Evolutionary conservation across 2,888 invertebrate genomes (phyloP).

Genomic region (Aphidoletes aphidimyza): DNA sequence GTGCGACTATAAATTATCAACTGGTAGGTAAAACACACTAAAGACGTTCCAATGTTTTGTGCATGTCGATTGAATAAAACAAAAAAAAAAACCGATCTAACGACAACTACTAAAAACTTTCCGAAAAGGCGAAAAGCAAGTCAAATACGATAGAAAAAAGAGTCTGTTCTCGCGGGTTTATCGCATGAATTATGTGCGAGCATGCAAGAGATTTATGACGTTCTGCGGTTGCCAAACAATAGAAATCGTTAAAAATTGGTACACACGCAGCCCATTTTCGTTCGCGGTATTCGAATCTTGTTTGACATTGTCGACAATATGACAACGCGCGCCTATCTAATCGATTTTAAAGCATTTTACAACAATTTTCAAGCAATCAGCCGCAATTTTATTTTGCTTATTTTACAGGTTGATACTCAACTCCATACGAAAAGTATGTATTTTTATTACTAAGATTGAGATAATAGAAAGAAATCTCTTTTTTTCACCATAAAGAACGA

Average conservation of each 20-base stretch:
- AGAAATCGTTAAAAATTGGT: slow-evolving; percentile 45
- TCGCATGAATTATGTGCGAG: slow-evolving; percentile 21
- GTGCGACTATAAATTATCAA: slow-evolving; percentile 20
- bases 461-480: too few species aligned
- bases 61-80: not conserved
- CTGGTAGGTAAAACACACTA: not conserved
- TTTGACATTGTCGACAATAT: not conserved
- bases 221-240: slow-evolving; percentile 18
- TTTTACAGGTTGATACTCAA: not conserved
- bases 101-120: not conserved
- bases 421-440: not conserved
- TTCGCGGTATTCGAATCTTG: not conserved
- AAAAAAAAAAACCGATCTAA: not conserved
- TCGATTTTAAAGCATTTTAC: not conserved
- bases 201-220: slow-evolving; percentile 39
- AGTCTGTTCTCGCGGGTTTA: slow-evolving; percentile 47
- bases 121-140: not conserved
- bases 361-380: not conserved
- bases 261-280: not conserved
- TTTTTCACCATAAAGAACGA: too few species aligned
- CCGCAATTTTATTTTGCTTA: not conserved
- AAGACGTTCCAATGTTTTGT: not conserved
- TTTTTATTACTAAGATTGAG: not conserved
- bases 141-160: not conserved
- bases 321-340: slow-evolving; percentile 27